Evolutionary conservation across 1,140 invertebrate species (phyloP).

Genomic region (Octopus sinensis): DNA sequence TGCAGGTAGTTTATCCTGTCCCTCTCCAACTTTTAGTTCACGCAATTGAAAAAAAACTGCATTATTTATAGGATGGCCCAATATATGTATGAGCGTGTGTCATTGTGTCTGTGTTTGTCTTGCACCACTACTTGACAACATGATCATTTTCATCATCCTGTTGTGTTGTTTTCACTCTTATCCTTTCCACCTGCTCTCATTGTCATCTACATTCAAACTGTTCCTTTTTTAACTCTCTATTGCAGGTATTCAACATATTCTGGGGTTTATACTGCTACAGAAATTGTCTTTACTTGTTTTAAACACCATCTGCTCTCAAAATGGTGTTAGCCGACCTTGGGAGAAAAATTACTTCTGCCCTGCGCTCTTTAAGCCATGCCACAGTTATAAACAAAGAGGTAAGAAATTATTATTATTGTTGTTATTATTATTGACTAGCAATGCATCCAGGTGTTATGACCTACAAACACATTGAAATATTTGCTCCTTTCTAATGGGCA

Average conservation of each 20-base stretch:
- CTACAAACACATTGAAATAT: no score
- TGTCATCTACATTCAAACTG: not conserved
- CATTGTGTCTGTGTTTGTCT: not conserved
- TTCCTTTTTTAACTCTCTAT: not conserved
- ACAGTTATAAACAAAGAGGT: conserved; percentile 99
- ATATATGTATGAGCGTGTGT: not conserved
- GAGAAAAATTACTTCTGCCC: conserved; percentile 95
- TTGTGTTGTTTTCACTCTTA: not conserved
- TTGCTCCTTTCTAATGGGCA: no score
- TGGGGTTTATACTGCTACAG: not conserved
- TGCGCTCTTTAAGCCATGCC: conserved; percentile 95
- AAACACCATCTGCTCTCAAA: conserved; percentile 50
- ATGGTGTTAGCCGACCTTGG: conserved; percentile 99
- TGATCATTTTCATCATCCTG: not conserved
- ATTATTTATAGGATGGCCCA: no score
- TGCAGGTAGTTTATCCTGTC: no score
- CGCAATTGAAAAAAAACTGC: no score
- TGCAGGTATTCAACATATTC: not conserved
- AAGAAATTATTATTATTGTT: conserved; percentile 32
- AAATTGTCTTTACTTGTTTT: not conserved
- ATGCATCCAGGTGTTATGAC: no score
- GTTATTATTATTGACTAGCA: no score
- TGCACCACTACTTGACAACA: not conserved
- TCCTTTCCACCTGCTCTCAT: not conserved
- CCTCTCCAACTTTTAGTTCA: no score